Evolutionary conservation across 2,888 invertebrate genomes (phyloP).

Genomic region (Acheta domesticus): DNA sequence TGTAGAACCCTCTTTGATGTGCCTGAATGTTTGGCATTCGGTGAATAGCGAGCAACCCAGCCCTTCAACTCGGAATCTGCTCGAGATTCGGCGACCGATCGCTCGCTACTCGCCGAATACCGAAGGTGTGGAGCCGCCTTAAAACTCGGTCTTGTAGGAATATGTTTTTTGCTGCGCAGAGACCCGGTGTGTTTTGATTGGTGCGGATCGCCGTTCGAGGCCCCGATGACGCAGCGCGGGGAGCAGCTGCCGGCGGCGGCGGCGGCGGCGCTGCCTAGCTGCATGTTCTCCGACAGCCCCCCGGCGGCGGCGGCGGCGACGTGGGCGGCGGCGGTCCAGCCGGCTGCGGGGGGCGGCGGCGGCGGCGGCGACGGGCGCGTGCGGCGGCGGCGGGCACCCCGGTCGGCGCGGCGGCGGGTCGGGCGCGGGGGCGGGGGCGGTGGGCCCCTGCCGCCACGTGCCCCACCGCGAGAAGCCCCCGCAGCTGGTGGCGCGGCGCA

Average conservation of each 20-base stretch:
- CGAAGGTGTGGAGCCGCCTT: no score
- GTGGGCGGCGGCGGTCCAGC: background rate
- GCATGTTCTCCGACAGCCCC: background rate
- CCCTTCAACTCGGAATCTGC: no score
- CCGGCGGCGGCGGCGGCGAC: background rate
- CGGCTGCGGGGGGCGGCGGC: background rate
- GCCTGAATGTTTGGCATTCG: no score
- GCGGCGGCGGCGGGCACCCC: background rate
- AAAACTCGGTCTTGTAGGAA: no score
- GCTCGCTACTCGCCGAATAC: no score
- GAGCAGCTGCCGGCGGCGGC: background rate
- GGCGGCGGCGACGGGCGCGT: background rate
- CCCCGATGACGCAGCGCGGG: no score
- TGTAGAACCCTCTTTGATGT: no score
- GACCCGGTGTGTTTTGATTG: no score
- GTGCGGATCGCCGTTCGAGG: no score
- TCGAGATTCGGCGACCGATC: no score
- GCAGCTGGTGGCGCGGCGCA: constrained; percentile 57
- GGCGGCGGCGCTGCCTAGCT: background rate
- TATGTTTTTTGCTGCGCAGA: no score
- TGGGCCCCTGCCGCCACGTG: constrained; percentile 42
- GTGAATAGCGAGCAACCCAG: no score
- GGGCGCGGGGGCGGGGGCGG: background rate
- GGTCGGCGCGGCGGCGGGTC: background rate
- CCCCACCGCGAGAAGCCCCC: constrained; percentile 55